phyloP scores from a whole-genome alignment of 2,888 invertebrate genomes.

The Cheilosia urbana region DNA sequence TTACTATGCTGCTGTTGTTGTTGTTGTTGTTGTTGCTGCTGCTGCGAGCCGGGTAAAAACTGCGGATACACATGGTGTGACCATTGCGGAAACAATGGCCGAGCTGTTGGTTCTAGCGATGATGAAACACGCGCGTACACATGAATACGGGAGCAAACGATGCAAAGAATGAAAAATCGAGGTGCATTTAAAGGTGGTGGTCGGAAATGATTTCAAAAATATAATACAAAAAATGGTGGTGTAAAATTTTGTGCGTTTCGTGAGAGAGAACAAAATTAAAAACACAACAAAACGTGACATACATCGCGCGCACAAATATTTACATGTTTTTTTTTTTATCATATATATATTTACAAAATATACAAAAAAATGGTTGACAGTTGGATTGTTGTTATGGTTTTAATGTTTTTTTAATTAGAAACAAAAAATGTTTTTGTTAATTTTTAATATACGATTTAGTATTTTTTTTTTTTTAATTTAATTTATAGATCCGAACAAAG shows the following conservation, averaged over 20 bases:
- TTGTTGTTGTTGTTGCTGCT: slow-evolving; percentile 85
- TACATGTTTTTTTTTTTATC: slow-evolving; percentile 55
- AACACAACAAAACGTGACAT: slow-evolving; percentile 48
- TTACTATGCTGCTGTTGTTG: slow-evolving; percentile 80
- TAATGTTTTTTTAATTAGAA: slow-evolving; percentile 76
- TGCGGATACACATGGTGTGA: slow-evolving; percentile 97
- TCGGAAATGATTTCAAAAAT: slow-evolving; percentile 42
- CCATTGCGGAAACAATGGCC: slow-evolving; percentile 97
- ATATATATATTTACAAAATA: slow-evolving; percentile 69
- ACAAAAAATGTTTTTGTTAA: slow-evolving; percentile 53
- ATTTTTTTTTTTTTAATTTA: slow-evolving; percentile 69
- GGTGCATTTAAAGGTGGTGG: slow-evolving; percentile 61
- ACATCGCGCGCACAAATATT: slow-evolving; percentile 70
- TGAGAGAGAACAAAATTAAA: slow-evolving; percentile 42
- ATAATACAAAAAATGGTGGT: slow-evolving; percentile 54
- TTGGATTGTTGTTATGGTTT: slow-evolving; percentile 71
- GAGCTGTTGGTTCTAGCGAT: slow-evolving; percentile 83
- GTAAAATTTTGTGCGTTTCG: slow-evolving; percentile 64
- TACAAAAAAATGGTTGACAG: slow-evolving; percentile 66
- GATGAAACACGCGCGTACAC: slow-evolving; percentile 31
- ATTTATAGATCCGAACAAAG: slow-evolving; percentile 83
- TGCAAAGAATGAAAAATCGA: slow-evolving; percentile 57
- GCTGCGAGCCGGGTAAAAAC: slow-evolving; percentile 96
- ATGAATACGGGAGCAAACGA: slow-evolving; percentile 42
- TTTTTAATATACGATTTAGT: slow-evolving; percentile 30